phyloP scores from a whole-genome alignment of 2,888 invertebrate genomes.

The Drosophila fungiperda region DNA sequence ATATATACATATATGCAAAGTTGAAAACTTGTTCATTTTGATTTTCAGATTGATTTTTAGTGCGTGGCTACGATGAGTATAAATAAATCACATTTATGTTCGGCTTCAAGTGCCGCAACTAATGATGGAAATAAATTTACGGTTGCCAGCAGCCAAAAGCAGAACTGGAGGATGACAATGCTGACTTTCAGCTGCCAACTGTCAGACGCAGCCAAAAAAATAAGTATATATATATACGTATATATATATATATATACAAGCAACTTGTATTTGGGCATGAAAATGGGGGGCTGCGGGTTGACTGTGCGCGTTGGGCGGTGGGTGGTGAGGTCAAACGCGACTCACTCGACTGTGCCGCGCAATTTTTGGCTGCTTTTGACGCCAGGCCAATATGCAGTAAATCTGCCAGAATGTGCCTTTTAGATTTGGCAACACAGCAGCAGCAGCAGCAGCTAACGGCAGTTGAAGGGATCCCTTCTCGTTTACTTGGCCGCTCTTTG shows the following conservation, averaged over 20 bases:
- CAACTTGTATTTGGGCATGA: constrained; percentile 41
- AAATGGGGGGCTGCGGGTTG: background rate
- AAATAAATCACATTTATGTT: constrained; percentile 77
- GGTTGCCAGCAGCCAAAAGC: constrained; percentile 41
- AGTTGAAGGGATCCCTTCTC: constrained; percentile 13
- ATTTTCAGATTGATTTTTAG: constrained; percentile 51
- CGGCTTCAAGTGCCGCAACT: constrained; percentile 79
- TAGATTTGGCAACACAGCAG: constrained; percentile 75
- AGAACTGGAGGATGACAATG: constrained; percentile 55
- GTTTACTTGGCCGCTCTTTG: constrained; percentile 40
- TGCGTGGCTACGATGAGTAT: constrained; percentile 55
- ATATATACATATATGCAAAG: background rate
- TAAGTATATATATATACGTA: background rate
- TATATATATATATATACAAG: constrained; percentile 17
- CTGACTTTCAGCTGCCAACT: constrained; percentile 64
- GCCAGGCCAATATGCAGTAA: constrained; percentile 85
- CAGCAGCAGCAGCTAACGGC: background rate
- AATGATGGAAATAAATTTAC: constrained; percentile 83
- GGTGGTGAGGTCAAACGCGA: constrained; percentile 34
- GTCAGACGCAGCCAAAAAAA: constrained; percentile 54
- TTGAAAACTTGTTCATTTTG: constrained; percentile 23
- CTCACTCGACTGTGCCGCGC: constrained; percentile 60
- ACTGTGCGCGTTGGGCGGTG: constrained; percentile 1
- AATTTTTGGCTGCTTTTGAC: constrained; percentile 83
- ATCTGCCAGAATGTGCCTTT: constrained; percentile 83